phyloP scores from a whole-genome alignment of 2,888 invertebrate genomes.

The Agriopis leucophaearia region DNA sequence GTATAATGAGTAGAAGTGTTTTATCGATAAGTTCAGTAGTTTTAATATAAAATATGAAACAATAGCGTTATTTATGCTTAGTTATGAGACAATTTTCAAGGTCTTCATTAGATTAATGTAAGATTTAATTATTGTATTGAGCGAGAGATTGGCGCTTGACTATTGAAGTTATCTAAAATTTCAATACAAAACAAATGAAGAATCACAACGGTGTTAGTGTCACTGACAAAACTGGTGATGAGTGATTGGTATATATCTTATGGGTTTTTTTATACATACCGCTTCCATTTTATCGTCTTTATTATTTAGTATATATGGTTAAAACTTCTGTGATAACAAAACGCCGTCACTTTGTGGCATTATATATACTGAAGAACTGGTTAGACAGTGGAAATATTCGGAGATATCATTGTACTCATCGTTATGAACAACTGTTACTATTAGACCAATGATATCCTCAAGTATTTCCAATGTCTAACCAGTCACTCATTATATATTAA shows the following conservation, averaged over 20 bases:
- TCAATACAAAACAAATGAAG: slow-evolving; percentile 21
- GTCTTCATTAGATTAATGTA: slow-evolving; percentile 78
- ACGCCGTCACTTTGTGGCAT: no score
- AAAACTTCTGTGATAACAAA: not conserved
- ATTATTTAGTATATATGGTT: not conserved
- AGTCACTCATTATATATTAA: no score
- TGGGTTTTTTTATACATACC: not conserved
- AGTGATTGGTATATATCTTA: not conserved
- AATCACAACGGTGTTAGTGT: not conserved
- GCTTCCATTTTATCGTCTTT: not conserved
- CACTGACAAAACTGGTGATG: not conserved
- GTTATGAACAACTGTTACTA: no score
- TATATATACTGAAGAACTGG: no score
- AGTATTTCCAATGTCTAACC: no score
- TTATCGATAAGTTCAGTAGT: slow-evolving; percentile 79
- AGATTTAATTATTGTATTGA: slow-evolving; percentile 74
- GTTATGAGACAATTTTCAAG: slow-evolving; percentile 76
- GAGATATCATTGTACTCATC: no score
- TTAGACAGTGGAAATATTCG: no score
- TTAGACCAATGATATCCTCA: no score
- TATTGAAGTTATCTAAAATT: slow-evolving; percentile 53
- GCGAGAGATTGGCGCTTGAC: slow-evolving; percentile 77
- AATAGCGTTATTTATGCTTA: slow-evolving; percentile 85
- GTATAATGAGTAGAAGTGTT: slow-evolving; percentile 74
- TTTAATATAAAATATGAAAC: slow-evolving; percentile 79